A percentile compares a stretch with the other conserved stretches of the same genome.
phyloP scores from a whole-genome alignment of 1,140 invertebrate species.

The Aporrectodea caliginosa region DNA sequence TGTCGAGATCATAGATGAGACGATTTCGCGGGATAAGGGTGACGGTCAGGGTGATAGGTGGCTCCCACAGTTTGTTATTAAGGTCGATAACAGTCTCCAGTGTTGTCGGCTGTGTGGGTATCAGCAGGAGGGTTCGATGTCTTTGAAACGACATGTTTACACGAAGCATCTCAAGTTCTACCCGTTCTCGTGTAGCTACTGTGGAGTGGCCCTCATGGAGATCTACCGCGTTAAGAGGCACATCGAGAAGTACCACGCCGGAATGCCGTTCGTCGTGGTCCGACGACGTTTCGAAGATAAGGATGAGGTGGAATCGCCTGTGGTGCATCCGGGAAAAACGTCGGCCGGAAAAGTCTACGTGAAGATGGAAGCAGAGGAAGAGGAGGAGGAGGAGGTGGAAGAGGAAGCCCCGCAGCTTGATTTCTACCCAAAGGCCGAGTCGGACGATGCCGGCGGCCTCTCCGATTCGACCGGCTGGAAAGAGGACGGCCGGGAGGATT shows the following conservation, averaged over 20 bases:
- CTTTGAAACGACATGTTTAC: slow-evolving; percentile 23
- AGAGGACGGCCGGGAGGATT: background rate
- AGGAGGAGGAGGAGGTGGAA: background rate
- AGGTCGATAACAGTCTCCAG: slow-evolving; percentile 10
- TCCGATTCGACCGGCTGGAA: background rate
- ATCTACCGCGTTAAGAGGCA: slow-evolving; percentile 27
- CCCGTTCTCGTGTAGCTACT: slow-evolving; percentile 26
- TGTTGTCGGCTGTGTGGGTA: slow-evolving; percentile 28
- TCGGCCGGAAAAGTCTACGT: background rate
- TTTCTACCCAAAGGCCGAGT: background rate
- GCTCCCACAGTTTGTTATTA: slow-evolving; percentile 24
- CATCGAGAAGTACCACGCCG: slow-evolving; percentile 23
- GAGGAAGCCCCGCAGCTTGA: background rate
- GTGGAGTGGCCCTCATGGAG: slow-evolving; percentile 23
- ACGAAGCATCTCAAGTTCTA: slow-evolving; percentile 28
- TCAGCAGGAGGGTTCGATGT: slow-evolving; percentile 23
- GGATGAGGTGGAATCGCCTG: no score
- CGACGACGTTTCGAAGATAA: slow-evolving; percentile 8
- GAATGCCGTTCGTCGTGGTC: background rate
- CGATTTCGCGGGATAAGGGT: background rate
- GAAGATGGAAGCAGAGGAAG: slow-evolving; percentile 6
- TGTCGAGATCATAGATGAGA: background rate
- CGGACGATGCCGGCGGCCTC: background rate
- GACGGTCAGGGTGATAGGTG: slow-evolving; percentile 9
- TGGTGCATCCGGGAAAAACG: no score